Percentiles rank a stretch among this genome's conserved stretches.
phyloP scores from a whole-genome alignment of 2,888 invertebrate species.

The Dryadula phaetusa region DNA sequence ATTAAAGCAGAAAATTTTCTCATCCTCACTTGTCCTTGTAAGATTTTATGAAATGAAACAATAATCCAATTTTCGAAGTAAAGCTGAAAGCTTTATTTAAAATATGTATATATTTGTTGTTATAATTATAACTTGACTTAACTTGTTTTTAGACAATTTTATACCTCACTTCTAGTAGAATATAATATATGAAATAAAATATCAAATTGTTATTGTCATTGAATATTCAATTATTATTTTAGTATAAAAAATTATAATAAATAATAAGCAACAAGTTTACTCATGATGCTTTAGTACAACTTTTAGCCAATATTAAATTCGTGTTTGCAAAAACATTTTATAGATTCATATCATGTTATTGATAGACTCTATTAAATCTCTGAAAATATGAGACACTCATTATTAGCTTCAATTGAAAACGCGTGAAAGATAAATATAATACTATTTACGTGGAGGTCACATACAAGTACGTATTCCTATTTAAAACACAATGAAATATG shows the following conservation, averaged over 20 bases:
- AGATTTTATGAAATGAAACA: slow-evolving; percentile 13
- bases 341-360: neutral
- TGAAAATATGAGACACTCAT: slow-evolving; percentile 35
- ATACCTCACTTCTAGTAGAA: no score
- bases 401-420: slow-evolving; percentile 68
- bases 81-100: neutral
- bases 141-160: no score
- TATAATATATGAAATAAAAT: no score
- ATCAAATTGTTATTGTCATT: no score
- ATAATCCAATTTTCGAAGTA: neutral
- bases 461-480: slow-evolving; percentile 12
- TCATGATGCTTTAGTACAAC: neutral
- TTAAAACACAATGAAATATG: neutral
- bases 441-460: slow-evolving; percentile 16
- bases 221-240: no score
- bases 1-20: slow-evolving; percentile 50
- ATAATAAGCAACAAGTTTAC: neutral
- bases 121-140: no score
- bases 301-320: neutral
- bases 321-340: neutral
- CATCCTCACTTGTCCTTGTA: neutral
- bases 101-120: no score
- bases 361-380: slow-evolving; percentile 26
- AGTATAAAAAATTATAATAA: neutral
- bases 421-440: slow-evolving; percentile 54